phyloP scores from a whole-genome alignment of 1,140 invertebrate species.

The Drosophila insularis region DNA sequence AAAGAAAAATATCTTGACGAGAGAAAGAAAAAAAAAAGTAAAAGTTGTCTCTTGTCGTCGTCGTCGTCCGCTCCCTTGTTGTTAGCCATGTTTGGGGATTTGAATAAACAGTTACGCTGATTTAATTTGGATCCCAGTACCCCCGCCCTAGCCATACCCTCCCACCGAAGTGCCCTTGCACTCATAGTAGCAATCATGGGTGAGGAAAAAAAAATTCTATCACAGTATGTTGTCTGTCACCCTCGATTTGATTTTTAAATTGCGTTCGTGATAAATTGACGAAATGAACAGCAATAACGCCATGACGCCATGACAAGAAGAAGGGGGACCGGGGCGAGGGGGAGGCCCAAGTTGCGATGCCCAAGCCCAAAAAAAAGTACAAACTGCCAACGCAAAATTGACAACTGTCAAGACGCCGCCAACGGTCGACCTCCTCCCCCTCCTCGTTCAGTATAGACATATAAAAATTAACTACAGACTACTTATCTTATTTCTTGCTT shows the following conservation, averaged over 20 bases:
- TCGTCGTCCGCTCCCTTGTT: conserved; percentile 14
- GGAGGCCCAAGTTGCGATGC: no score
- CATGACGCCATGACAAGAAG: conserved; percentile 20
- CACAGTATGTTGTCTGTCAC: conserved; percentile 81
- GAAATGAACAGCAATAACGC: conserved; percentile 80
- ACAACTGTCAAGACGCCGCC: conserved; percentile 67
- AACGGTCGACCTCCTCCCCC: neutral
- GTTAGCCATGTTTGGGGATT: conserved; percentile 73
- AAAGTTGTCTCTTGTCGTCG: conserved; percentile 57
- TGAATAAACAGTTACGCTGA: conserved; percentile 82
- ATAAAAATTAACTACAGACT: conserved; percentile 81
- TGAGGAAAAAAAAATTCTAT: conserved; percentile 69
- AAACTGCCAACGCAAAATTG: conserved; percentile 53
- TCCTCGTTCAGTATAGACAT: conserved; percentile 64
- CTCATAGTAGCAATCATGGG: conserved; percentile 34
- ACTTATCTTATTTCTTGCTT: conserved; percentile 74
- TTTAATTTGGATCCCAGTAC: conserved; percentile 68
- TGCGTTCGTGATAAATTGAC: conserved; percentile 82
- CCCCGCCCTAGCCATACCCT: neutral
- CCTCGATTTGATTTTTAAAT: conserved; percentile 81
- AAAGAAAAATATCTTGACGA: conserved; percentile 71
- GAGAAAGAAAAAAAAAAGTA: conserved; percentile 29
- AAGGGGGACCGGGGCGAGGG: neutral
- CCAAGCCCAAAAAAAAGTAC: conserved; percentile 13
- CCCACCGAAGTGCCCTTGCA: neutral